These are phyloP conservation scores for Apogon hyalosoma DNA, from an alignment of 2,797 vertebrate species.

Conservation along the genomic window DNA sequence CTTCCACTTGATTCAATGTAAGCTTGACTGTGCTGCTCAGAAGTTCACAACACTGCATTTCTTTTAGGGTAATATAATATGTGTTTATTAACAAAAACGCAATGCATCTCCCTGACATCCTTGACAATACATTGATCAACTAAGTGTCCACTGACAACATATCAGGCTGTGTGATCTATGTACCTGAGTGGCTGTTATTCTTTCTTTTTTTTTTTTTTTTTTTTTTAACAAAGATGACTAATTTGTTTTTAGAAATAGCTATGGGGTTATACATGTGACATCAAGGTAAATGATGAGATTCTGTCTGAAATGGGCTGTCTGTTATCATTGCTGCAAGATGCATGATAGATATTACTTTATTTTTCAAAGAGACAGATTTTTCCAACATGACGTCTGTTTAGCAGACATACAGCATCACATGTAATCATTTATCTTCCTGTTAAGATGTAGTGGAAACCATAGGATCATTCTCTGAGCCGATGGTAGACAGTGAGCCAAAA, in stretches of 20 bases:
- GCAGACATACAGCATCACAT: too few species aligned
- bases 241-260: neutral
- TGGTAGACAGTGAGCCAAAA: neutral
- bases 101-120: too few species aligned
- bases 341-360: neutral
- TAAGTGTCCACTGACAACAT: too few species aligned
- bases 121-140: too few species aligned
- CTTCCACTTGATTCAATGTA: neutral
- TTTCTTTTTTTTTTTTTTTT: too few species aligned
- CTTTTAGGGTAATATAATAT: too few species aligned
- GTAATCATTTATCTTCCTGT: neutral
- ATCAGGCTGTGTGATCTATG: too few species aligned
- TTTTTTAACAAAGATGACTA: too few species aligned
- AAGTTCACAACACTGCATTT: neutral
- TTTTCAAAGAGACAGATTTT: neutral
- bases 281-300: neutral
- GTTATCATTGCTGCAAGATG: neutral
- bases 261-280: neutral
- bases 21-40: neutral
- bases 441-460: neutral
- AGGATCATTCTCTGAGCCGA: neutral
- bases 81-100: too few species aligned
- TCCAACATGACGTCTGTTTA: neutral
- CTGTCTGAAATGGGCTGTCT: neutral
- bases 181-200: too few species aligned